Percentiles rank a stretch among this genome's conserved stretches.
These are phyloP conservation scores for Tachina lurida DNA, from an alignment of 2,888 invertebrate genomes.

Conservation along the genomic window DNA sequence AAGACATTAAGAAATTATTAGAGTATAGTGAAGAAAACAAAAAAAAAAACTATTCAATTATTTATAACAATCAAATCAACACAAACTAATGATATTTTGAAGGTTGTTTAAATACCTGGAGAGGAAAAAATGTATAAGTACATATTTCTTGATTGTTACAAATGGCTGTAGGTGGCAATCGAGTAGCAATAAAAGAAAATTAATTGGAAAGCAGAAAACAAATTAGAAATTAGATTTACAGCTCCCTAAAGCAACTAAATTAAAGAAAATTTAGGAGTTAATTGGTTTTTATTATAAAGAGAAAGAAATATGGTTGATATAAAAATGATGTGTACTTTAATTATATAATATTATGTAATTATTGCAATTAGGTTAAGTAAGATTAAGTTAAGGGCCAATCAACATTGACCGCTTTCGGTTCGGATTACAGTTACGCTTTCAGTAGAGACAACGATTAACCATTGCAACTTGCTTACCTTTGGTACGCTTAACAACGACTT, in stretches of 20 bases:
- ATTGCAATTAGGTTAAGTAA: too few species aligned
- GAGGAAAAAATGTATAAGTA: background rate
- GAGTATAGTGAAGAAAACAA: conserved; percentile 2
- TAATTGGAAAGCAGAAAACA: background rate
- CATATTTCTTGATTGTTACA: conserved; percentile 2
- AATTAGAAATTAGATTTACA: too few species aligned
- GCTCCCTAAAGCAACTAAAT: background rate
- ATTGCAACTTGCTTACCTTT: too few species aligned
- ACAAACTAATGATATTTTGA: conserved; percentile 51
- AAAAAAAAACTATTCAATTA: conserved; percentile 63
- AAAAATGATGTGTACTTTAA: too few species aligned
- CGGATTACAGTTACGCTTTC: too few species aligned
- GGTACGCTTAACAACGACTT: too few species aligned
- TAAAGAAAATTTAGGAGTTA: background rate
- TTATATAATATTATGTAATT: too few species aligned
- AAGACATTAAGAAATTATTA: conserved; percentile 47
- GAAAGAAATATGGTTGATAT: too few species aligned
- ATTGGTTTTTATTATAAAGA: background rate
- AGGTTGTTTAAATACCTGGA: background rate
- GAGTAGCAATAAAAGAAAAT: conserved; percentile 15
- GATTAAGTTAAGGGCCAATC: too few species aligned
- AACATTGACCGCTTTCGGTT: too few species aligned
- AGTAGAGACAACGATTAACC: too few species aligned
- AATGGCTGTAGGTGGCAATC: background rate
- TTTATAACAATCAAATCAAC: conserved; percentile 67